phyloP scores from a whole-genome alignment of 2,113 vertebrate genomes.

The Vimba vimba region DNA sequence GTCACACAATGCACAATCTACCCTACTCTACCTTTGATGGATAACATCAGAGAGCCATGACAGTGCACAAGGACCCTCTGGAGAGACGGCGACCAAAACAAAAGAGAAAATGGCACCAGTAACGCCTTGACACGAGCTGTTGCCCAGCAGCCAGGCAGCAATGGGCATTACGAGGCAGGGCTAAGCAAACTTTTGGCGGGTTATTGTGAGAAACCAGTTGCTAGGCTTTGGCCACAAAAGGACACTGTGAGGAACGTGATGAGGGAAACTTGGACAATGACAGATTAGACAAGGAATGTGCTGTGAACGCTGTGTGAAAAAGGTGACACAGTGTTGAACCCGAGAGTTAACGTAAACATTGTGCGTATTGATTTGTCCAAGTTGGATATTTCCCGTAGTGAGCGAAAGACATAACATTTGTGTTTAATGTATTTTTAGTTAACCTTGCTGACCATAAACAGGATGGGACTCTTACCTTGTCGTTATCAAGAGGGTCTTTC shows the following conservation, averaged over 20 bases:
- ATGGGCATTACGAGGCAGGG: constrained; percentile 49
- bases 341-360: not conserved
- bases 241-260: constrained; percentile 46
- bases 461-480: constrained; percentile 80
- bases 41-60: constrained; percentile 46
- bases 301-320: constrained; percentile 45
- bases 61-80: constrained; percentile 29
- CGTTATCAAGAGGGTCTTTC: constrained; percentile 87
- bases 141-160: constrained; percentile 68
- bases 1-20: constrained; percentile 44
- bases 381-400: constrained; percentile 15
- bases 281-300: constrained; percentile 31
- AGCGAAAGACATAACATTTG: not conserved
- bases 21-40: constrained; percentile 47
- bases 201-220: constrained; percentile 57
- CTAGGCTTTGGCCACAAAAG: constrained; percentile 64
- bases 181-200: constrained; percentile 53
- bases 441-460: not conserved
- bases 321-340: constrained; percentile 59
- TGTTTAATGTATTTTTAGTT: not conserved
- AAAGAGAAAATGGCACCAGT: constrained; percentile 58
- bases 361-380: constrained; percentile 21
- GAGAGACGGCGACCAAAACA: constrained; percentile 56
- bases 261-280: not conserved
- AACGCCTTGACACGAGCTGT: constrained; percentile 50